These are phyloP conservation scores for Holothuria glaberrima DNA, from an alignment of 35 echinoderm and acorn worm genomes.

Conservation along the genomic window DNA sequence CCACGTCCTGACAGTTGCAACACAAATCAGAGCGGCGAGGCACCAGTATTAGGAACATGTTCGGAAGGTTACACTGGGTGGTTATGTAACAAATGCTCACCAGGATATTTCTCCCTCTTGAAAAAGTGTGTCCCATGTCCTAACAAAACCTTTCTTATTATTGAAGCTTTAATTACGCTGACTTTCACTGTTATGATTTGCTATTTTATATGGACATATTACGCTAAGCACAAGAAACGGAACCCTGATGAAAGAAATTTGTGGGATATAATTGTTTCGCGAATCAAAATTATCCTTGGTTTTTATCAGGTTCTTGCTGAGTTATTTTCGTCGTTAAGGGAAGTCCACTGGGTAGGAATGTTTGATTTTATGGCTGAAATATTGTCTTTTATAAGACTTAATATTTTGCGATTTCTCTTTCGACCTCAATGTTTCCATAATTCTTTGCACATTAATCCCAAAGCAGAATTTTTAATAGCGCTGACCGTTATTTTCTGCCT, in stretches of 20 bases:
- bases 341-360: no score
- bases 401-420: conserved; percentile 35
- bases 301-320: conserved; percentile 62
- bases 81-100: no score
- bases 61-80: no score
- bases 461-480: conserved; percentile 53
- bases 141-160: neutral
- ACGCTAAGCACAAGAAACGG: no score
- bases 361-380: conserved; percentile 26
- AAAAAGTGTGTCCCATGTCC: conserved; percentile 15
- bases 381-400: conserved; percentile 35
- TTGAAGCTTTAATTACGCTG: neutral
- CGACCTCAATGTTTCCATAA: no score
- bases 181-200: neutral
- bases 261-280: neutral
- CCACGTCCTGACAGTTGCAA: no score
- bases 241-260: neutral
- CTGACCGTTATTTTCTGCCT: neutral
- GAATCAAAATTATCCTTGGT: conserved; percentile 53
- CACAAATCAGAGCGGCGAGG: no score
- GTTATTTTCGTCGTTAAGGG: conserved; percentile 47
- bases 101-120: conserved; percentile 19
- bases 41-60: conserved; percentile 1
- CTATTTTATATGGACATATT: neutral
- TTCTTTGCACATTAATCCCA: conserved; percentile 31